These are phyloP conservation scores for Sturnus vulgaris DNA, from an alignment of 2,113 vertebrate species.

Conservation along the genomic window DNA sequence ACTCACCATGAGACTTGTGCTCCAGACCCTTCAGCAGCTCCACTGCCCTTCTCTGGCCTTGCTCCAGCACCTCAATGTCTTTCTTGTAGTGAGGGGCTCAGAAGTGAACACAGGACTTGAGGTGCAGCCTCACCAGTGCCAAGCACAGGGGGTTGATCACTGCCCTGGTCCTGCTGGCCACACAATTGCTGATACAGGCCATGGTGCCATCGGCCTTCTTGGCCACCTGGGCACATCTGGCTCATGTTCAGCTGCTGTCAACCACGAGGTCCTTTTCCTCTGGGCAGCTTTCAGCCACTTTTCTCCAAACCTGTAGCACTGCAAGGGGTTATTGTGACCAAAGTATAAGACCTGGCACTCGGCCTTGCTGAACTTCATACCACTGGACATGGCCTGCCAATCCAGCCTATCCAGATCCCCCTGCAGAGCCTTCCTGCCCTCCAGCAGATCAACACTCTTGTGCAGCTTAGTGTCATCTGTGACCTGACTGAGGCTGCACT, in stretches of 20 bases:
- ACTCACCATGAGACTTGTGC: rapidly evolving
- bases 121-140: rapidly evolving
- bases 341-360: neutral
- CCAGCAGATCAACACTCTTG: neutral
- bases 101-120: rapidly evolving
- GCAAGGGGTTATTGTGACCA: neutral
- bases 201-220: neutral
- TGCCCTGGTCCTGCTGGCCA: neutral
- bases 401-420: neutral
- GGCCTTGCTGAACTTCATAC: neutral
- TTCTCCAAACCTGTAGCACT: neutral
- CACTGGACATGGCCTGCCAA: neutral
- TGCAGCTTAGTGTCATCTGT: neutral
- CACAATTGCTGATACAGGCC: neutral
- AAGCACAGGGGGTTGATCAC: rapidly evolving
- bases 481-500: neutral
- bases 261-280: rapidly evolving
- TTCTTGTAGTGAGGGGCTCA: neutral
- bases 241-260: neutral
- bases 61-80: neutral
- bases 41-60: rapidly evolving
- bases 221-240: neutral
- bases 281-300: neutral
- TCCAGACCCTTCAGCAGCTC: neutral
- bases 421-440: neutral